Conservation (phyloP, 2,797 vertebrate species). For the Acanthopagrus latus region DNA sequence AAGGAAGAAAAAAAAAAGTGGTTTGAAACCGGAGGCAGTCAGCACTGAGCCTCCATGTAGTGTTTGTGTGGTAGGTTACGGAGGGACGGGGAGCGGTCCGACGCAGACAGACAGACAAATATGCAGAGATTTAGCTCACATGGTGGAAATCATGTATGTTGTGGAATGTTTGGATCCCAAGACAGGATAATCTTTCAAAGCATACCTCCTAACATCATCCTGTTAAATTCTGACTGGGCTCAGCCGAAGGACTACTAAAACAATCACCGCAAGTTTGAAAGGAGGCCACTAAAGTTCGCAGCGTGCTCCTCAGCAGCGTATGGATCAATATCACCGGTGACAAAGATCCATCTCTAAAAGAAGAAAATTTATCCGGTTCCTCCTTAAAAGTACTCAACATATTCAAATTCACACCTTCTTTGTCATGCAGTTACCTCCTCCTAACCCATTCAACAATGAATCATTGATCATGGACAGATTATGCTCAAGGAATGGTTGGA, state of each 20-base stretch:
- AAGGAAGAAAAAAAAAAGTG: constrained; percentile 13
- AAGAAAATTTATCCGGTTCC: too few species aligned
- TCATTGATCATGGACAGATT: not conserved
- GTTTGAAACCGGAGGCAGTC: constrained; percentile 35
- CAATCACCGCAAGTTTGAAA: not conserved
- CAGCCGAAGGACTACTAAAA: not conserved
- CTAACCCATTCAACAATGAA: not conserved
- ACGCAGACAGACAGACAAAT: constrained; percentile 53
- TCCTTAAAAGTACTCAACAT: not conserved
- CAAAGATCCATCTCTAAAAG: not conserved
- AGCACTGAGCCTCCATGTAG: constrained; percentile 27
- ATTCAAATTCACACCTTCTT: not conserved
- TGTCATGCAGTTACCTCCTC: not conserved
- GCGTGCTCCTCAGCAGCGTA: not conserved
- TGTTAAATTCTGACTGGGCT: constrained; percentile 2
- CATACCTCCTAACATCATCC: constrained; percentile 36
- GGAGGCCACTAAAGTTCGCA: not conserved
- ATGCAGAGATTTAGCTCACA: constrained; percentile 52
- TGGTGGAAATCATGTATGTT: constrained; percentile 53
- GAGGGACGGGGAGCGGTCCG: constrained; percentile 32
- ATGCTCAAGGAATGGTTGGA: not conserved
- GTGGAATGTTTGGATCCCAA: constrained; percentile 53
- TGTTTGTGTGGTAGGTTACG: constrained; percentile 36
- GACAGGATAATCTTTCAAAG: constrained; percentile 63
- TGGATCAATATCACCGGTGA: not conserved